Percentiles rank a stretch among this genome's conserved stretches.
These are phyloP conservation scores for Rachycentron canadum DNA, from an alignment of 2,797 vertebrate species.

Conservation along the genomic window DNA sequence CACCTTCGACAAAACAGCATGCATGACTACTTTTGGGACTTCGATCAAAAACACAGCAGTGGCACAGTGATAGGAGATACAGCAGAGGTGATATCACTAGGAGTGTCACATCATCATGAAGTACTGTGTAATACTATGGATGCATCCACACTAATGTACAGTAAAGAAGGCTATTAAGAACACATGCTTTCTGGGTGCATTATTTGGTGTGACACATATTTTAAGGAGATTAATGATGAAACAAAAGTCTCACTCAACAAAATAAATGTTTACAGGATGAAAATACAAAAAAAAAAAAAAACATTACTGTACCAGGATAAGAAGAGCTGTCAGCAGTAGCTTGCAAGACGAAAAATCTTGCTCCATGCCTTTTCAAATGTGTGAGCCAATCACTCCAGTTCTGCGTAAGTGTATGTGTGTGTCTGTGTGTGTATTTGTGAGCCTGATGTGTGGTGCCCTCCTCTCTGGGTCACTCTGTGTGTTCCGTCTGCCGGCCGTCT, in stretches of 20 bases:
- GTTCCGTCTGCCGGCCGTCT: conserved; percentile 74
- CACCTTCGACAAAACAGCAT: conserved; percentile 27
- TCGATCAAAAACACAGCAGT: conserved; percentile 6
- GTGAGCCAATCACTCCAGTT: conserved; percentile 31
- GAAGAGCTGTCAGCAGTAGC: conserved; percentile 86
- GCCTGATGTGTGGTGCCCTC: conserved; percentile 36
- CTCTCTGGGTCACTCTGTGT: conserved; percentile 59
- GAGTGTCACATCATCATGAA: conserved; percentile 20
- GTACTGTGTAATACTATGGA: conserved; percentile 12
- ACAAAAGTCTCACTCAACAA: background rate
- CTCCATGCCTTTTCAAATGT: conserved; percentile 84
- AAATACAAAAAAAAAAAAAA: conserved; percentile 18
- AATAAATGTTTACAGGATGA: background rate
- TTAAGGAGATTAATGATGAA: background rate
- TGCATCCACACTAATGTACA: background rate
- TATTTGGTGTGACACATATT: background rate
- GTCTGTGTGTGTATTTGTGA: conserved; percentile 15
- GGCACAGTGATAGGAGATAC: background rate
- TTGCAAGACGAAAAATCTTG: conserved; percentile 77
- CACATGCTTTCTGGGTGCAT: conserved; percentile 5
- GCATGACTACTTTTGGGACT: conserved; percentile 23
- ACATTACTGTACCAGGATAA: conserved; percentile 88
- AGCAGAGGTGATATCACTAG: background rate
- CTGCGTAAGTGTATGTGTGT: conserved; percentile 25
- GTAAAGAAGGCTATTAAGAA: background rate